phyloP scores from a whole-genome alignment of 2,113 vertebrate species.

The Pelodiscus sinensis region DNA sequence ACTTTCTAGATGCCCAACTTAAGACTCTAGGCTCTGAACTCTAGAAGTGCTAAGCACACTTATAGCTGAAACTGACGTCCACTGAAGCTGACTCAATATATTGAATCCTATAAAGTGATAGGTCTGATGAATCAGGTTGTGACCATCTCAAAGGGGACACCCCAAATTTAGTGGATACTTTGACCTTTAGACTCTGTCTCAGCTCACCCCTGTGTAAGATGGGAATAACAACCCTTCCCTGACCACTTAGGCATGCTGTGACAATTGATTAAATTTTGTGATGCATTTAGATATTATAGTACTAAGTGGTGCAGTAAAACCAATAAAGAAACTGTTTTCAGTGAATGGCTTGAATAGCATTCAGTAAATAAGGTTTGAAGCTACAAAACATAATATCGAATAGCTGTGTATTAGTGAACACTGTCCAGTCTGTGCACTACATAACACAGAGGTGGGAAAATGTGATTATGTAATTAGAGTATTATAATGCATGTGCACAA shows the following conservation, averaged over 20 bases:
- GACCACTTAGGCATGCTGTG: neutral
- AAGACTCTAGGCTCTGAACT: neutral
- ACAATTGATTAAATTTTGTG: neutral
- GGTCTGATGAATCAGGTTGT: neutral
- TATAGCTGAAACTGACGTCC: neutral
- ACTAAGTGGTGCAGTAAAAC: neutral
- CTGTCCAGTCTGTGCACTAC: neutral
- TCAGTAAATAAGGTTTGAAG: neutral
- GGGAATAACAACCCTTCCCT: neutral
- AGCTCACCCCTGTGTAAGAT: neutral
- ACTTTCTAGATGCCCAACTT: neutral
- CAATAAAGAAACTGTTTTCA: neutral
- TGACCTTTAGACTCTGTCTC: neutral
- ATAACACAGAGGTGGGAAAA: neutral
- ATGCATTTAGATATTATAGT: neutral
- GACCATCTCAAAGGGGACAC: neutral
- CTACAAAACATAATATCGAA: neutral
- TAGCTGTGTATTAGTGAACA: neutral
- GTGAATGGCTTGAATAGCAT: neutral
- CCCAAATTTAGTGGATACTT: neutral
- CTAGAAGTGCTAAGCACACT: neutral
- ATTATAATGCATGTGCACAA: neutral
- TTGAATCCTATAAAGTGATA: neutral
- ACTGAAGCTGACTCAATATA: neutral
- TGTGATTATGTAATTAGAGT: neutral